A percentile compares a stretch with the other conserved stretches of the same genome.
phyloP scores from a whole-genome alignment of 2,888 invertebrate species.

The Coenonympha arcania region DNA sequence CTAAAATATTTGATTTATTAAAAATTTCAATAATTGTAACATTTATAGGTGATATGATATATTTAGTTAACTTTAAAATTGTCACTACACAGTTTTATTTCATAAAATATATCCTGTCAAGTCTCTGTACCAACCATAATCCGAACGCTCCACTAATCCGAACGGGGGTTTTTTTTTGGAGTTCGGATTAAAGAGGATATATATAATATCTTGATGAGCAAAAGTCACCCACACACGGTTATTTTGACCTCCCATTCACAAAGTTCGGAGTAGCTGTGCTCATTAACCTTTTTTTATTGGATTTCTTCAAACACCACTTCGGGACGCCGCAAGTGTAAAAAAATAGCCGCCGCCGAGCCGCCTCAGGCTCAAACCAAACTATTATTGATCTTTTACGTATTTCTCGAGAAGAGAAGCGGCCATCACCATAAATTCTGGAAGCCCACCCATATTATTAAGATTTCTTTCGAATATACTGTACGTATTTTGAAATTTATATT shows the following conservation, averaged over 20 bases:
- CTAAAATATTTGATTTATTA: no score
- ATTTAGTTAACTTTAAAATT: no score
- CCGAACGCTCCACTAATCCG: no score
- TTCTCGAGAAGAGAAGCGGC: constrained; percentile 17
- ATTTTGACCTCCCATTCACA: constrained; percentile 18
- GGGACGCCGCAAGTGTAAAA: constrained; percentile 19
- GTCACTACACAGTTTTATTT: no score
- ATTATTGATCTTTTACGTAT: constrained; percentile 20
- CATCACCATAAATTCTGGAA: constrained; percentile 17
- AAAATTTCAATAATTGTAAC: no score
- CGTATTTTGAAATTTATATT: background rate
- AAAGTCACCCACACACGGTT: background rate
- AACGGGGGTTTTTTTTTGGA: no score
- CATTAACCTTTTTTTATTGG: constrained; percentile 24
- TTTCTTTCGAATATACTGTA: background rate
- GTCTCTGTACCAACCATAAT: no score
- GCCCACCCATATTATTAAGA: constrained; percentile 15
- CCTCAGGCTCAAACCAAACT: constrained; percentile 15
- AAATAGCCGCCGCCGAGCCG: constrained; percentile 18
- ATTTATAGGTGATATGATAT: no score
- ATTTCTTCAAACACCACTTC: constrained; percentile 17
- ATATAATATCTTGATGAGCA: background rate
- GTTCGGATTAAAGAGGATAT: no score
- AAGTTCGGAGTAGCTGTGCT: constrained; percentile 13
- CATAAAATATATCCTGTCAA: no score